A percentile compares a stretch with the other conserved stretches of the same genome.
Conservation (phyloP, 2,113 vertebrate genomes). For the Electrona antarctica region DNA sequence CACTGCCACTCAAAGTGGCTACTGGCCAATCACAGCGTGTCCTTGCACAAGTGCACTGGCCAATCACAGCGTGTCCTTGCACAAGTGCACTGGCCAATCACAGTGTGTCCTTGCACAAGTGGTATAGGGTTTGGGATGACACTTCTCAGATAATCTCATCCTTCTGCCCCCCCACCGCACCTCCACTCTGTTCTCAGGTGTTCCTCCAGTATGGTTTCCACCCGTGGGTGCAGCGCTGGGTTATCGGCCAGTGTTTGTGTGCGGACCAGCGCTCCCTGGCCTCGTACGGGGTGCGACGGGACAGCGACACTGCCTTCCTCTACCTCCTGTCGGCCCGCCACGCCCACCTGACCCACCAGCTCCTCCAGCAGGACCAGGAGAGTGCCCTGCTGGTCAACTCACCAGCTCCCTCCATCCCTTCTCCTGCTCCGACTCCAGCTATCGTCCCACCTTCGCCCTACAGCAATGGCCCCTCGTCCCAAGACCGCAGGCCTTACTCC, state of each 20-base stretch:
- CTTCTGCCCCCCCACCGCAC: neutral
- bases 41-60: no score
- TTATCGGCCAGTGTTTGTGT: slow-evolving; percentile 89
- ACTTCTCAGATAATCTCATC: neutral
- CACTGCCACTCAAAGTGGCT: no score
- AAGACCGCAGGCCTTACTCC: slow-evolving; percentile 63
- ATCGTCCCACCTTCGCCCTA: slow-evolving; percentile 2
- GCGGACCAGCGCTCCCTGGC: slow-evolving; percentile 81
- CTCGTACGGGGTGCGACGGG: slow-evolving; percentile 84
- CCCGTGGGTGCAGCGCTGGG: slow-evolving; percentile 90
- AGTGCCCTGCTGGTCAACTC: slow-evolving; percentile 61
- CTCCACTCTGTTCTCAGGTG: slow-evolving; percentile 72
- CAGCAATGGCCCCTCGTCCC: slow-evolving; percentile 38
- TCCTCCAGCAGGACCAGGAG: slow-evolving; percentile 82
- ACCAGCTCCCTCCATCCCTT: slow-evolving; percentile 14
- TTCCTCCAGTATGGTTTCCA: slow-evolving; percentile 91
- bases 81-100: no score
- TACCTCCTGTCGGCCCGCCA: slow-evolving; percentile 85
- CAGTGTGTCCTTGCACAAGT: no score
- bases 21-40: no score
- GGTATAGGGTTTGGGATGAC: no score
- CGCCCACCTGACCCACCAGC: slow-evolving; percentile 73
- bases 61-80: no score
- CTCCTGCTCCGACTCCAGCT: neutral
- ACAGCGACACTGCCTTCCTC: slow-evolving; percentile 87